A percentile compares a stretch with the other conserved stretches of the same genome.
Conservation (phyloP, 2,113 vertebrate species). For the Brachionichthys hirsutus region DNA sequence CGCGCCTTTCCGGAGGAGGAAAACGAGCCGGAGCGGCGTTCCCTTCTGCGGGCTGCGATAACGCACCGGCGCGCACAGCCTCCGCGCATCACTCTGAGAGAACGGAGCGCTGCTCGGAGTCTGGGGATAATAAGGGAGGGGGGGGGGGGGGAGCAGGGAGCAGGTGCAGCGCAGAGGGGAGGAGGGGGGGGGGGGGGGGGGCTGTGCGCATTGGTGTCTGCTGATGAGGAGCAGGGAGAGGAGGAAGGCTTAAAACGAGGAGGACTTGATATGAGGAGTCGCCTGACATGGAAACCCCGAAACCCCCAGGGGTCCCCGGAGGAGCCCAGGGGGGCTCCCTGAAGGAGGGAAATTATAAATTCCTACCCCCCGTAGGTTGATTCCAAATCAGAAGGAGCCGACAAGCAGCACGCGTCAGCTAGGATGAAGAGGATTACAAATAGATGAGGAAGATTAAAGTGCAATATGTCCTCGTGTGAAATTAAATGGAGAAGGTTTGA, state of each 20-base stretch:
- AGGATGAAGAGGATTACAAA: no score
- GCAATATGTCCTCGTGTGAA: no score
- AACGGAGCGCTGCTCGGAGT: constrained; percentile 44
- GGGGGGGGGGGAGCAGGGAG: constrained; percentile 65
- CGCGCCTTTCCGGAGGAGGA: constrained; percentile 10
- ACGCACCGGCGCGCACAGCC: constrained; percentile 25
- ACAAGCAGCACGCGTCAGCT: no score
- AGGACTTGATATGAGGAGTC: constrained; percentile 3
- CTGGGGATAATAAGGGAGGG: constrained; percentile 57
- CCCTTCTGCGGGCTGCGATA: constrained; percentile 12
- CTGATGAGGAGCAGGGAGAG: constrained; percentile 37
- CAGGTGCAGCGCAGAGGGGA: constrained; percentile 50
- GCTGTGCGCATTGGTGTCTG: constrained; percentile 34
- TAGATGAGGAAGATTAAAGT: no score
- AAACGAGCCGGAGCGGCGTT: constrained; percentile 9
- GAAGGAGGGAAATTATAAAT: no score
- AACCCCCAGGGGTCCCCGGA: not conserved
- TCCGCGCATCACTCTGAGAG: constrained; percentile 59
- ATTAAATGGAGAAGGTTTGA: no score
- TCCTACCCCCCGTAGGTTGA: no score
- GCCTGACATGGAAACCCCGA: not conserved
- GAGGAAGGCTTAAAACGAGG: not conserved
- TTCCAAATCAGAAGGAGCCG: no score
- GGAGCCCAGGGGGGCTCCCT: not conserved
- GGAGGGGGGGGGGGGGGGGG: constrained; percentile 30